A percentile compares a stretch with the other conserved stretches of the same genome.
Conservation (phyloP, 1,140 invertebrate genomes). For the honey bee (Apis mellifera) region DNA sequence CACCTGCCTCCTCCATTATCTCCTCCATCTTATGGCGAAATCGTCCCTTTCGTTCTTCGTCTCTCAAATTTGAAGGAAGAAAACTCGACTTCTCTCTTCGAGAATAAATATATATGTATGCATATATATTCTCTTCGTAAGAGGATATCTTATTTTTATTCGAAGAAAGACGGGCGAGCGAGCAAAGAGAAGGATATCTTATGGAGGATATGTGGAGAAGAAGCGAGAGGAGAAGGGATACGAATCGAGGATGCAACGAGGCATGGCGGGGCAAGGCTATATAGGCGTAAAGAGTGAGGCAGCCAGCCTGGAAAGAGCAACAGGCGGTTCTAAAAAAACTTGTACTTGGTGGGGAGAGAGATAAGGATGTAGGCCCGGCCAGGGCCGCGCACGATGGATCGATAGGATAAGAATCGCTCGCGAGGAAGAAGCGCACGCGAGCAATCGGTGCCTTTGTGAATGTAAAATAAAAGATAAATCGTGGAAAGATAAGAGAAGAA, state of each 20-base stretch:
- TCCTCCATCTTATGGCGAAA: background rate
- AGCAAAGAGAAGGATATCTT: too few relatives aligned
- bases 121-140: too few relatives aligned
- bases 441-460: slow-evolving; percentile 51
- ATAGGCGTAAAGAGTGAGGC: slow-evolving; percentile 24
- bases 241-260: slow-evolving; percentile 51
- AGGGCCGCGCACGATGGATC: slow-evolving; percentile 31
- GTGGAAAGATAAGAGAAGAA: background rate
- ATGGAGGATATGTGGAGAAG: background rate
- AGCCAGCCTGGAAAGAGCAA: background rate
- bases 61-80: too few relatives aligned
- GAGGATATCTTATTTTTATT: too few relatives aligned
- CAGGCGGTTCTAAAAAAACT: background rate
- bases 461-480: slow-evolving; percentile 4
- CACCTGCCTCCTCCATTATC: slow-evolving; percentile 16
- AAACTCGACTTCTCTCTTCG: too few relatives aligned
- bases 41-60: background rate
- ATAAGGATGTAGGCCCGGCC: slow-evolving; percentile 10
- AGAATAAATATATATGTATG: too few relatives aligned
- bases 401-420: slow-evolving; percentile 51
- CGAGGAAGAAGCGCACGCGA: slow-evolving; percentile 42
- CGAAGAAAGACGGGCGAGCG: too few relatives aligned
- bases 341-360: background rate
- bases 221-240: background rate
- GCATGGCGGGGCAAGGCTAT: slow-evolving; percentile 56